Conservation (phyloP, 2,888 invertebrate genomes). For the Strigamia crassipes region DNA sequence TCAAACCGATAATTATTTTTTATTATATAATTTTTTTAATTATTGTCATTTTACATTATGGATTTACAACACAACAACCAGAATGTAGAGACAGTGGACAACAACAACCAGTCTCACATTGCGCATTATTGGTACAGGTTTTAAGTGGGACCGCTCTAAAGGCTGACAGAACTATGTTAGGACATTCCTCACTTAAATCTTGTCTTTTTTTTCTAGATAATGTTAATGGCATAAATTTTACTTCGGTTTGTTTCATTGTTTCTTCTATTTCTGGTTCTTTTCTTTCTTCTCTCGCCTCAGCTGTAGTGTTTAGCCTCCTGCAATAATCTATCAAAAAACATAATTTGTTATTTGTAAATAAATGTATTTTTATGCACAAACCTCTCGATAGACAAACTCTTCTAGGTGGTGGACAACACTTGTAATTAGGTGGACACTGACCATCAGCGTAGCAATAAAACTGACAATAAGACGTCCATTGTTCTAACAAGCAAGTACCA, state of each 20-base stretch:
- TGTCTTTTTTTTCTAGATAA: background rate
- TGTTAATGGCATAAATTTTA: background rate
- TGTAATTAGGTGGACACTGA: slow-evolving; percentile 14
- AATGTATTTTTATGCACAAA: background rate
- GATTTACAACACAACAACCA: background rate
- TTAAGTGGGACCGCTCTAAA: background rate
- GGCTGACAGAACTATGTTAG: background rate
- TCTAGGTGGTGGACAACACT: slow-evolving; percentile 18
- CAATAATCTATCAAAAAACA: background rate
- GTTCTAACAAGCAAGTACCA: background rate
- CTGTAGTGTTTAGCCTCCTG: background rate
- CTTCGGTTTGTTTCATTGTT: too few species aligned
- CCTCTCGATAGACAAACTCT: background rate
- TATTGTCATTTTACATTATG: background rate
- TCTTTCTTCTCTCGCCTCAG: background rate
- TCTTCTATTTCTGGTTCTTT: too few species aligned
- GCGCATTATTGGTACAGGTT: background rate
- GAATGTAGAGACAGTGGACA: background rate
- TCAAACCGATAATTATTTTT: too few species aligned
- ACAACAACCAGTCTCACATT: background rate
- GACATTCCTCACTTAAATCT: background rate
- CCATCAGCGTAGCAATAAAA: background rate
- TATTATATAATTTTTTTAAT: background rate
- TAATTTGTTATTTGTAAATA: background rate
- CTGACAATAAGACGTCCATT: background rate